Evolutionary conservation across 2,888 invertebrate genomes (phyloP).

Genomic region (Laothoe populi): DNA sequence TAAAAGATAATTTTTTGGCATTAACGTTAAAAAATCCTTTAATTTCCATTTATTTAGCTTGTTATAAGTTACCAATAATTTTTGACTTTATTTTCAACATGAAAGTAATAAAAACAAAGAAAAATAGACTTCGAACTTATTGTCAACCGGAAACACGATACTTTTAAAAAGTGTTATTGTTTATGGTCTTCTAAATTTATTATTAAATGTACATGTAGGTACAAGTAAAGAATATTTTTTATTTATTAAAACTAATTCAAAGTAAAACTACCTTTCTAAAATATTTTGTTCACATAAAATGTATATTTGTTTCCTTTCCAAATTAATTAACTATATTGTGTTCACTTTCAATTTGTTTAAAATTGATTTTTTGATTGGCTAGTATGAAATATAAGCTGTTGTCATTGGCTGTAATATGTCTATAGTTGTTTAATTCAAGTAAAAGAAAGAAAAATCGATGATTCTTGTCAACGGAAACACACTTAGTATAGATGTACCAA

Average conservation of each 20-base stretch:
- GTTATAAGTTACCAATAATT: conserved; percentile 53
- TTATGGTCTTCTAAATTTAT: neutral
- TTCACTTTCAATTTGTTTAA: neutral
- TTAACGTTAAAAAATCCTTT: conserved; percentile 61
- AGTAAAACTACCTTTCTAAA: no score
- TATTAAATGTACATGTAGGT: neutral
- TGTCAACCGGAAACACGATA: conserved; percentile 54
- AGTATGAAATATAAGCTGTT: no score
- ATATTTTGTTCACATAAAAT: no score
- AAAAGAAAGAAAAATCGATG: conserved; percentile 34
- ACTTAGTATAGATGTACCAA: no score
- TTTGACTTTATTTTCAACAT: conserved; percentile 37
- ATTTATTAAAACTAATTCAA: no score
- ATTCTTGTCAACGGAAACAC: neutral
- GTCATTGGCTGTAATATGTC: neutral
- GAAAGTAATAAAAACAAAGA: conserved; percentile 40
- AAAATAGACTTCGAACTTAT: conserved; percentile 35
- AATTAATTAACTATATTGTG: no score
- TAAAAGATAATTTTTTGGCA: conserved; percentile 40
- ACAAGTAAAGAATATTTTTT: neutral
- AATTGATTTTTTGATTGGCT: neutral
- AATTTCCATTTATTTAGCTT: conserved; percentile 62
- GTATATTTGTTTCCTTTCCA: no score
- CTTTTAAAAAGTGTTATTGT: conserved; percentile 40
- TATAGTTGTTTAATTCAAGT: conserved; percentile 45